Conservation (phyloP, 92 coral and sea anemone species). For the Diadumene lineata region DNA sequence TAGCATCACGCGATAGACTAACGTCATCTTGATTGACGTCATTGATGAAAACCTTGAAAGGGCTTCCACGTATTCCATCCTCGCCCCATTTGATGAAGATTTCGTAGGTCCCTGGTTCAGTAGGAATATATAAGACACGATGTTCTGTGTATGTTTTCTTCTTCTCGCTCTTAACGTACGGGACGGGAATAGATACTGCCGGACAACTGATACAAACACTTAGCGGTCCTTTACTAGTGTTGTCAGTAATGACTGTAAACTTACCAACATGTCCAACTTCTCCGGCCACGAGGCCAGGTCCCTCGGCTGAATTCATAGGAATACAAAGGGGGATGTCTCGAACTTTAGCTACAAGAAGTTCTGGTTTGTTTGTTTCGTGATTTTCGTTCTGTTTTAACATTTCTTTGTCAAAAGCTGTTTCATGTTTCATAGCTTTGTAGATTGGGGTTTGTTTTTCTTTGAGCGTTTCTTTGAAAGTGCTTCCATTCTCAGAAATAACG, state of each 20-base stretch:
- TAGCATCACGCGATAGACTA: slow-evolving; percentile 9
- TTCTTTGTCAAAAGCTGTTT: neutral
- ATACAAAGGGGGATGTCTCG: slow-evolving; percentile 23
- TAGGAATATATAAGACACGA: slow-evolving; percentile 87
- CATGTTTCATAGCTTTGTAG: slow-evolving; percentile 25
- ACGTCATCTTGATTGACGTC: slow-evolving; percentile 62
- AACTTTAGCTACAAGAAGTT: slow-evolving; percentile 7
- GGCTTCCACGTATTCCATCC: slow-evolving; percentile 75
- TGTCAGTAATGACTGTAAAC: slow-evolving; percentile 88
- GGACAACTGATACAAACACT: slow-evolving; percentile 99
- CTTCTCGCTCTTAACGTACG: slow-evolving; percentile 89
- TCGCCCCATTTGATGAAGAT: slow-evolving; percentile 97
- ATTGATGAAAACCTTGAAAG: slow-evolving; percentile 81
- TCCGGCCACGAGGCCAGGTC: slow-evolving; percentile 88
- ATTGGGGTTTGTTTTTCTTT: slow-evolving; percentile 1
- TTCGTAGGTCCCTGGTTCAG: slow-evolving; percentile 93
- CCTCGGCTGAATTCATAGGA: slow-evolving; percentile 82
- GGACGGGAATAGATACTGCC: slow-evolving; percentile 99
- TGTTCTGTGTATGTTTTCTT: slow-evolving; percentile 73
- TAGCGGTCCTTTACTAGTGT: slow-evolving; percentile 88
- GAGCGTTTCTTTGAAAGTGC: slow-evolving; percentile 1
- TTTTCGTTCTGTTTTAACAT: neutral
- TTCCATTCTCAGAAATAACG: neutral
- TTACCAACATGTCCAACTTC: slow-evolving; percentile 90
- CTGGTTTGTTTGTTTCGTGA: neutral